These are phyloP conservation scores for Seira ritae DNA, from an alignment of 2,888 invertebrate genomes.

Conservation along the genomic window DNA sequence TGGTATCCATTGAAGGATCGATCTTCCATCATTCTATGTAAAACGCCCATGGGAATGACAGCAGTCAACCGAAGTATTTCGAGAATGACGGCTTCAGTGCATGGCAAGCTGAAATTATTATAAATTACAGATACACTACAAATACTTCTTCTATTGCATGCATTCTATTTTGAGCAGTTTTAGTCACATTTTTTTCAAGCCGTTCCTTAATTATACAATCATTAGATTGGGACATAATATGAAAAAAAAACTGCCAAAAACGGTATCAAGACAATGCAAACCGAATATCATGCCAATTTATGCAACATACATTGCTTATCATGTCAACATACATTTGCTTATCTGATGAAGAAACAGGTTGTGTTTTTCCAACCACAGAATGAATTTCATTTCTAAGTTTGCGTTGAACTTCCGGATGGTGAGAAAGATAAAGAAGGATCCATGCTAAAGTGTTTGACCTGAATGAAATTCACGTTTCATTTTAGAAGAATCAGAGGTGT, in stretches of 20 bases:
- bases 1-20: slow-evolving; percentile 46
- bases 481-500: too few relatives aligned
- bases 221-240: not conserved
- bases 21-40: slow-evolving; percentile 52
- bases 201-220: too few relatives aligned
- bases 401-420: slow-evolving; percentile 44
- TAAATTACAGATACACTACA: too few relatives aligned
- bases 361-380: slow-evolving; percentile 38
- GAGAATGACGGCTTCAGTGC: slow-evolving; percentile 37
- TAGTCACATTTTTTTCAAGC: too few relatives aligned
- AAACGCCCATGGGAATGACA: slow-evolving; percentile 63
- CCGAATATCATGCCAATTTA: too few relatives aligned
- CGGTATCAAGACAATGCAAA: too few relatives aligned
- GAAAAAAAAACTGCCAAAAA: too few relatives aligned
- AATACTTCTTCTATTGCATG: too few relatives aligned
- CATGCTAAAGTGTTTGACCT: slow-evolving; percentile 49
- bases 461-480: not conserved
- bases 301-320: too few relatives aligned
- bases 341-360: slow-evolving; percentile 52
- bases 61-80: slow-evolving; percentile 62
- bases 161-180: too few relatives aligned
- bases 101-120: slow-evolving; percentile 19
- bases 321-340: too few relatives aligned
- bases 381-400: slow-evolving; percentile 63
- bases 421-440: slow-evolving; percentile 46